These are phyloP conservation scores for Zelleria hepariella DNA, from an alignment of 2,888 invertebrate species.

Conservation along the genomic window DNA sequence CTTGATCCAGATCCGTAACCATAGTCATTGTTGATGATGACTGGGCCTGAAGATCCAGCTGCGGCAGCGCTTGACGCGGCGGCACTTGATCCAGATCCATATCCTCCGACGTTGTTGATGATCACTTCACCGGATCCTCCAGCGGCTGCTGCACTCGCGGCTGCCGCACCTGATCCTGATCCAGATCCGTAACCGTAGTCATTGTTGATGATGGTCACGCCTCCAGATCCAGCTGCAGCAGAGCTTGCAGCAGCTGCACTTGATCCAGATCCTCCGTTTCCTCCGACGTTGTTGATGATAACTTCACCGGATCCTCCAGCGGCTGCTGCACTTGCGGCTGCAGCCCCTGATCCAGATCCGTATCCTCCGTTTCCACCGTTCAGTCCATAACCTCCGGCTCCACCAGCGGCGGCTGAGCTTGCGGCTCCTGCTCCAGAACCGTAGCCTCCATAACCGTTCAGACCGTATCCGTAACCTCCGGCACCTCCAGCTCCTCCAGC, in stretches of 20 bases:
- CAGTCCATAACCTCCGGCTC: neutral
- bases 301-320: neutral
- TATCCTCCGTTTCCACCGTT: neutral
- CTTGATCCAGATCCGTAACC: constrained; percentile 5
- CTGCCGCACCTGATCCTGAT: neutral
- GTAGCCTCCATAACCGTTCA: neutral
- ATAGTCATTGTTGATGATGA: neutral
- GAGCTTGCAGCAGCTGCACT: neutral
- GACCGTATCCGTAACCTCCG: neutral
- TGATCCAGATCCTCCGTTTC: neutral
- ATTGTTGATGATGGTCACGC: neutral
- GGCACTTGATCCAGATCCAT: neutral
- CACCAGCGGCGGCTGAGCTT: neutral
- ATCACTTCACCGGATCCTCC: neutral
- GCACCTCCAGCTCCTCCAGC: neutral
- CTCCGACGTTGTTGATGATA: neutral
- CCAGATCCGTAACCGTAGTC: neutral
- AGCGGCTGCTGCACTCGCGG: constrained; percentile 1
- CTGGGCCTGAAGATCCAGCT: neutral
- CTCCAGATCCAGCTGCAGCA: neutral
- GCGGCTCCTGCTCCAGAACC: neutral
- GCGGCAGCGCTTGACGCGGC: neutral
- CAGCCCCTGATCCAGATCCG: neutral
- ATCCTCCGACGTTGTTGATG: neutral
- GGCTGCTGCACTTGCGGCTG: neutral